phyloP scores from a whole-genome alignment of 2,888 invertebrate species.

The Palloptera scutellata region DNA sequence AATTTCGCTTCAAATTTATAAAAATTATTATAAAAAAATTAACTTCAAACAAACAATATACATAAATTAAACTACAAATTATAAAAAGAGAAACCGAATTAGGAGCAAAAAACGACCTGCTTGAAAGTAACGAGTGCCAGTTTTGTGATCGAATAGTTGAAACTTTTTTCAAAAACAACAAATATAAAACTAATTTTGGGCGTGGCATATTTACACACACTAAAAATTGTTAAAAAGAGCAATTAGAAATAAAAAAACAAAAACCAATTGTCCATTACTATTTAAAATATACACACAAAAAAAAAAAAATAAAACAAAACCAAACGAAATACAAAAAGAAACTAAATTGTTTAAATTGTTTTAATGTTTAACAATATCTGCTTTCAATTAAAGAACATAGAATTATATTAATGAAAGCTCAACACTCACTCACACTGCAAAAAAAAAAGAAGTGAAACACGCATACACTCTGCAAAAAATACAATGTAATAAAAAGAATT shows the following conservation, averaged over 20 bases:
- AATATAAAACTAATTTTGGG: slow-evolving; percentile 11
- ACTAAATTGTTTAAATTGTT: too few species aligned
- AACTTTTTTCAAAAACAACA: slow-evolving; percentile 17
- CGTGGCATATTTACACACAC: slow-evolving; percentile 22
- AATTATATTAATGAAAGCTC: too few species aligned
- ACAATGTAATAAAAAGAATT: slow-evolving; percentile 5
- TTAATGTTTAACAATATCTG: too few species aligned
- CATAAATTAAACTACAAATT: slow-evolving; percentile 4
- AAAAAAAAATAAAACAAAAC: background rate
- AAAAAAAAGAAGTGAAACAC: background rate
- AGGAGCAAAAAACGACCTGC: background rate
- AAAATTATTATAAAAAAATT: too few species aligned
- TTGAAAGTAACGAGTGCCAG: slow-evolving; percentile 33
- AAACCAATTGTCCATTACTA: background rate
- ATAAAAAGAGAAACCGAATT: slow-evolving; percentile 17
- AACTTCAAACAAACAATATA: background rate
- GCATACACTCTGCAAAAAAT: slow-evolving; percentile 9
- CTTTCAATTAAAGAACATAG: too few species aligned
- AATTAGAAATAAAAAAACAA: background rate
- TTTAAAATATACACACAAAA: slow-evolving; percentile 8
- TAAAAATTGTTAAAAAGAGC: background rate
- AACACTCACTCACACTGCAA: slow-evolving; percentile 3
- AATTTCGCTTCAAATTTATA: too few species aligned
- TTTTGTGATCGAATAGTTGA: slow-evolving; percentile 35
- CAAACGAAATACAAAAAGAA: slow-evolving; percentile 4